These are phyloP conservation scores for Drosophila tristis DNA, from an alignment of 1,140 invertebrate species.

Conservation along the genomic window DNA sequence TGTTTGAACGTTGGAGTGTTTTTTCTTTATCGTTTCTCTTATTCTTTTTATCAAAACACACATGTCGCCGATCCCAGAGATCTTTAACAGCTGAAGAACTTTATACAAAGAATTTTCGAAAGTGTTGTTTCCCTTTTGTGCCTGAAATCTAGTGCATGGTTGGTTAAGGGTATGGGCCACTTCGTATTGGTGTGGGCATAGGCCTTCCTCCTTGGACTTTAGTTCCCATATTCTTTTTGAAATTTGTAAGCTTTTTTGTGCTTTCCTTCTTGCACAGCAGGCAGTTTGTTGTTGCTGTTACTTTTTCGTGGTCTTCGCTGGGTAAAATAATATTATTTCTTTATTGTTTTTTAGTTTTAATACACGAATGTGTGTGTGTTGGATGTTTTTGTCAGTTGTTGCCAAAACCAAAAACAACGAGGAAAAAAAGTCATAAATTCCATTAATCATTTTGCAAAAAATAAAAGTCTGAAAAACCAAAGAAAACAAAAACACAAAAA, in stretches of 20 bases:
- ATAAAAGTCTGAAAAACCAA: slow-evolving; percentile 25
- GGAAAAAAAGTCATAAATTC: slow-evolving; percentile 43
- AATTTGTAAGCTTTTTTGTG: slow-evolving; percentile 12
- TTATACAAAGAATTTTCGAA: too few species aligned
- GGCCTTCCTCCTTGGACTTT: not conserved
- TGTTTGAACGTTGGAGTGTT: too few species aligned
- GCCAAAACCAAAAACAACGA: slow-evolving; percentile 24
- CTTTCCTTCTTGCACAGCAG: slow-evolving; percentile 50
- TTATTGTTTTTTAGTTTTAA: slow-evolving; percentile 32
- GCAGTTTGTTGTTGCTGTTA: slow-evolving; percentile 34
- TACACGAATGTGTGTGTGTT: slow-evolving; percentile 13
- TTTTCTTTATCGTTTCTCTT: too few species aligned
- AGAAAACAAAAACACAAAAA: slow-evolving; percentile 20
- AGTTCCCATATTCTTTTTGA: slow-evolving; percentile 3
- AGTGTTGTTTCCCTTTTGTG: too few species aligned
- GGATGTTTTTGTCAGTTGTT: slow-evolving; percentile 23
- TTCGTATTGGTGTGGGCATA: too few species aligned
- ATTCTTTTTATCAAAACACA: too few species aligned
- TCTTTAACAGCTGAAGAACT: too few species aligned
- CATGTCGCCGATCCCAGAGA: too few species aligned
- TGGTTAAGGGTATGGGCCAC: too few species aligned
- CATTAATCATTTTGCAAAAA: slow-evolving; percentile 72
- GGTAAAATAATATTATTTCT: slow-evolving; percentile 47
- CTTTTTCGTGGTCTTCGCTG: slow-evolving; percentile 5
- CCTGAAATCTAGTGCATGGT: too few species aligned